These are phyloP conservation scores for Dasypus novemcinctus DNA, from an alignment of 2,113 vertebrate genomes.

Conservation along the genomic window DNA sequence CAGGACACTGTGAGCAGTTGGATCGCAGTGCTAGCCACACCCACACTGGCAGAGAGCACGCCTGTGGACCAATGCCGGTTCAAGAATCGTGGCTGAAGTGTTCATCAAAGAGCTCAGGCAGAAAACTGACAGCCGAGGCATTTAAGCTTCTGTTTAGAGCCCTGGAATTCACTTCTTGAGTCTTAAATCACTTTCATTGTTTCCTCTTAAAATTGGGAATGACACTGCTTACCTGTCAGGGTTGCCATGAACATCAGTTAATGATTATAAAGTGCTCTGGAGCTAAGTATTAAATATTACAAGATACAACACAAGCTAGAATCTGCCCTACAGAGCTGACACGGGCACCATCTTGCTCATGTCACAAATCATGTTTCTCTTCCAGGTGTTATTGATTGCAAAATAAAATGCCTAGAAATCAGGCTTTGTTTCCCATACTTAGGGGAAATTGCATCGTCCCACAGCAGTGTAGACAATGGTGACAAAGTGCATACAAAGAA, in stretches of 20 bases:
- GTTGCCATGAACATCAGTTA: background rate
- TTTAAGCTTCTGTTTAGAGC: slow-evolving; percentile 35
- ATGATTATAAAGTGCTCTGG: background rate
- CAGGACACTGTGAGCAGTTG: background rate
- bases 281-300: background rate
- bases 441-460: background rate
- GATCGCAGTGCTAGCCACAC: rapidly evolving
- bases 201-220: slow-evolving; percentile 24
- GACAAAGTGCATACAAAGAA: background rate
- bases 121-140: background rate
- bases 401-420: background rate
- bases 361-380: slow-evolving; percentile 31
- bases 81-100: background rate
- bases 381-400: background rate
- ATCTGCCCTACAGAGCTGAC: background rate
- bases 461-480: background rate
- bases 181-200: slow-evolving; percentile 8
- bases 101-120: slow-evolving; percentile 25
- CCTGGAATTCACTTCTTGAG: background rate
- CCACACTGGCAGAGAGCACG: background rate
- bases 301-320: background rate
- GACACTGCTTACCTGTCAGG: slow-evolving; percentile 8
- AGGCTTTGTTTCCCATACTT: background rate
- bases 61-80: background rate
- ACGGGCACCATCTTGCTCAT: background rate